Base-by-base conservation (phyloP, 2,888 invertebrate genomes). In the Hydrotaea cyrtoneurina region DNA sequence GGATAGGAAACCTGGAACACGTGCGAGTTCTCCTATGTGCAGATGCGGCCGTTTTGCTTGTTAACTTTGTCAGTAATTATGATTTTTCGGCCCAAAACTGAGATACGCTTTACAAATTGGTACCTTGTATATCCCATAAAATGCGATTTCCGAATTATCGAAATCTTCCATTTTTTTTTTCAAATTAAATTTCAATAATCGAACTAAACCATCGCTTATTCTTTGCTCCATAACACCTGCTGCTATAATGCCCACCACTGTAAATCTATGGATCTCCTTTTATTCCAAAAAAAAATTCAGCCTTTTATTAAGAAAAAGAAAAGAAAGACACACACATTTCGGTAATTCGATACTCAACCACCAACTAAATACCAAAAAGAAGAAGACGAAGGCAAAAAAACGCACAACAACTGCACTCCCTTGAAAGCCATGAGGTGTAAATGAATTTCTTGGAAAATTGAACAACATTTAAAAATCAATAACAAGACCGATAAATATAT, bases 381-480 rank as follows among this genome's bases (percentile, higher is more conserved):
- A 5, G 21, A 23, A 0, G 19, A 55, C 19, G 11, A 26, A 15
- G 26, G 26, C 4, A 10, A 59, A 59, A 19, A 11, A 59, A 15
- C 36, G 64, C 7, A 10, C 36, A 17, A 36, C 17, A 21, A 57
- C 36, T 64, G 17, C 36, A 64, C 11, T 57, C 11, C 64, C 36
- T 21, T 11, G 31, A 31, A 50, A 64, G 19, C 50, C 72, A 46
- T 69, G 50, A 73, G 76, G 71, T 82, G 78, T 76, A 64, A 80
- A 79, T 79, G 62, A 73, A 79, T 76, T 83, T 83, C 79, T 76
- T 66, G 79, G 83, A 83, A 82, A 77, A 73, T 72, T 75, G 39
- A 66, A 75, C 69, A 75, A 39, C 71, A 53, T 75, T 78, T 55
- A 43, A 78, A 75, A 62, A 73, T 39, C 74, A 46, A 59, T 74